phyloP scores from a whole-genome alignment of 2,888 invertebrate genomes.

The Synergus umbraculus region DNA sequence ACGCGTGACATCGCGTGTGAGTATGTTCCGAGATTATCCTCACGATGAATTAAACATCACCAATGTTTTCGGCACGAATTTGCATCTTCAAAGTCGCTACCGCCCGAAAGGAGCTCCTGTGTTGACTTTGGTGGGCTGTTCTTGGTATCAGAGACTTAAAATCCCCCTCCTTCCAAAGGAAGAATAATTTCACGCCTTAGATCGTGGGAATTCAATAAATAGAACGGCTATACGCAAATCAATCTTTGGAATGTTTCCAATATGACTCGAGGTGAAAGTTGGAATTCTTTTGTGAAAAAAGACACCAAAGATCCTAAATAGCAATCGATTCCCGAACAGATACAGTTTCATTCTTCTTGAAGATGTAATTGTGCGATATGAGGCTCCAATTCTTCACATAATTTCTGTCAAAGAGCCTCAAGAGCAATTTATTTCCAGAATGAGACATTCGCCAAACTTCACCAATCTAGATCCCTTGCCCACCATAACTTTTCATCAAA shows the following conservation, averaged over 20 bases:
- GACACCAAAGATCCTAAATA: not conserved
- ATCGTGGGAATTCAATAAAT: not conserved
- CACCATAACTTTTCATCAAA: constrained; percentile 5
- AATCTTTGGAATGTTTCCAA: not conserved
- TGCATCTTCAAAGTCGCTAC: constrained; percentile 65
- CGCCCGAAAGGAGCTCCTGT: constrained; percentile 42
- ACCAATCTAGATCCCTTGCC: not conserved
- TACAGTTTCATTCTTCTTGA: not conserved
- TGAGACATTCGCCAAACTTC: not conserved
- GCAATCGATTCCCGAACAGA: not conserved
- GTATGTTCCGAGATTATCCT: not conserved
- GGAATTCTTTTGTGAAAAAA: not conserved
- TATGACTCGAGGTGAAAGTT: not conserved
- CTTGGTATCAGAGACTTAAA: constrained; percentile 56
- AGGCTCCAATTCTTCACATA: not conserved
- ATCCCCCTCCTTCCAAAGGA: not conserved
- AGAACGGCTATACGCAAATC: not conserved
- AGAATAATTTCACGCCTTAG: constrained; percentile 5
- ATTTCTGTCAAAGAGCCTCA: not conserved
- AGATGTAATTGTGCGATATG: not conserved
- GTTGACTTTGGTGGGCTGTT: constrained; percentile 53
- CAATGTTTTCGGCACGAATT: constrained; percentile 66
- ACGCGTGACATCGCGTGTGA: constrained; percentile 60
- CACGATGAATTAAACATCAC: constrained; percentile 67
- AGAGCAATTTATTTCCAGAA: not conserved